Conservation (phyloP, 2,888 invertebrate genomes). For the Palloptera scutellata region DNA sequence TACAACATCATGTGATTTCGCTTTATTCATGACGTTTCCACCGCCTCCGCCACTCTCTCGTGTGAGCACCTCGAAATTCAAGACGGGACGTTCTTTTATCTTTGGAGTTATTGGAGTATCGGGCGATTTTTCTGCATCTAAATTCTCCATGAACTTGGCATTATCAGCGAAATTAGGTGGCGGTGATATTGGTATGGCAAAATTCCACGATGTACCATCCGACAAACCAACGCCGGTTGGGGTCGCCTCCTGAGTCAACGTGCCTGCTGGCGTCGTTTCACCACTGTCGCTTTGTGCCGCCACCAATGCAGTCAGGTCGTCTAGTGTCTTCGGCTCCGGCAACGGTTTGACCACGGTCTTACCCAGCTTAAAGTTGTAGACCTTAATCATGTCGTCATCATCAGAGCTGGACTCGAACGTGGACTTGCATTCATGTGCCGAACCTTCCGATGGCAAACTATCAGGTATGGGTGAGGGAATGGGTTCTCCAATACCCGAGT, state of each 20-base stretch:
- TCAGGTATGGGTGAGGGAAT: conserved; percentile 53
- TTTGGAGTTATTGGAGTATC: conserved; percentile 46
- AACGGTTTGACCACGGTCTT: conserved; percentile 53
- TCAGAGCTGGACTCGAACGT: conserved; percentile 61
- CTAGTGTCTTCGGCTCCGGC: conserved; percentile 41
- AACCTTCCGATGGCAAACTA: conserved; percentile 42
- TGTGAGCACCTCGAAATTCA: conserved; percentile 41
- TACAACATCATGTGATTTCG: background rate
- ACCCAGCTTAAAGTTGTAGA: conserved; percentile 62
- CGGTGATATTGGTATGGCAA: conserved; percentile 59
- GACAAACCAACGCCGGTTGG: conserved; percentile 26
- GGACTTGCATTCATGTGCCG: conserved; percentile 45
- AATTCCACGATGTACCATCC: conserved; percentile 54
- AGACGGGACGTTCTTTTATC: conserved; percentile 41
- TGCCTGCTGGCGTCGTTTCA: conserved; percentile 32
- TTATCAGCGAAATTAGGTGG: conserved; percentile 60
- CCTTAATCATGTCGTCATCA: conserved; percentile 61
- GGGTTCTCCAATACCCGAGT: conserved; percentile 59
- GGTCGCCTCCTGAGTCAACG: conserved; percentile 29
- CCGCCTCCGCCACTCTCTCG: conserved; percentile 18
- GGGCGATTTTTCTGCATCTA: conserved; percentile 24
- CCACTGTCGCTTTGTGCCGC: conserved; percentile 36
- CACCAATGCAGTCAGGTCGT: conserved; percentile 37
- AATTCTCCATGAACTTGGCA: conserved; percentile 20
- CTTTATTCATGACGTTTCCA: background rate